These are phyloP conservation scores for Pipa parva DNA, from an alignment of 2,113 vertebrate species.

Conservation along the genomic window DNA sequence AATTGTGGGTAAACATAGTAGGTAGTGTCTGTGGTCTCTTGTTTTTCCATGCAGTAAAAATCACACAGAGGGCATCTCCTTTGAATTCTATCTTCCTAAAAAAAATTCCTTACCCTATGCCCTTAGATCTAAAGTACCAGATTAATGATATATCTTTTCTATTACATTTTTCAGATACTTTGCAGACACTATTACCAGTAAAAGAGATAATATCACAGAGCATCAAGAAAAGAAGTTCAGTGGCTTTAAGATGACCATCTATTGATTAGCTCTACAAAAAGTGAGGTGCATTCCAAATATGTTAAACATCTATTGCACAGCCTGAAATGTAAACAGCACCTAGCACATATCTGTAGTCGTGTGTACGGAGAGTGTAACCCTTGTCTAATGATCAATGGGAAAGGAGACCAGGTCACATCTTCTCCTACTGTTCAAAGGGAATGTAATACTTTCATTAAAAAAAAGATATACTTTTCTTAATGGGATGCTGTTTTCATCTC, in stretches of 20 bases:
- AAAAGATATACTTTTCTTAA: no score
- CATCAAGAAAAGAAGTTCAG: conserved; percentile 46
- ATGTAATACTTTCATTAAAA: neutral
- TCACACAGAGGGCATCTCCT: no score
- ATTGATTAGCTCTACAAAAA: conserved; percentile 39
- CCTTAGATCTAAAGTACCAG: conserved; percentile 16
- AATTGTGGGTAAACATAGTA: no score
- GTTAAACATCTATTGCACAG: conserved; percentile 19
- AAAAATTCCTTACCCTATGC: no score
- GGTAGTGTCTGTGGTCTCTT: no score
- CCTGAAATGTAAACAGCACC: conserved; percentile 41
- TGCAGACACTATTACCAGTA: conserved; percentile 23
- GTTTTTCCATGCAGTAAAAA: no score
- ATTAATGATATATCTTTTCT: conserved; percentile 21
- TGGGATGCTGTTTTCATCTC: no score
- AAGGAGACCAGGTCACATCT: conserved; percentile 2
- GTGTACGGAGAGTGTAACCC: conserved; percentile 23
- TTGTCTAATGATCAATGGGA: conserved; percentile 18
- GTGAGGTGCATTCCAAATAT: conserved; percentile 46
- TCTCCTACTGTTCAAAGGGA: neutral
- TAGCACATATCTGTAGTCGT: conserved; percentile 4
- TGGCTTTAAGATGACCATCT: conserved; percentile 45
- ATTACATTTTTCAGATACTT: neutral
- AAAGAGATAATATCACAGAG: conserved; percentile 11
- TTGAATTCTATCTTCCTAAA: no score